A percentile compares a stretch with the other conserved stretches of the same genome.
phyloP scores from a whole-genome alignment of 1,140 invertebrate species.

The Helicoverpa zea region DNA sequence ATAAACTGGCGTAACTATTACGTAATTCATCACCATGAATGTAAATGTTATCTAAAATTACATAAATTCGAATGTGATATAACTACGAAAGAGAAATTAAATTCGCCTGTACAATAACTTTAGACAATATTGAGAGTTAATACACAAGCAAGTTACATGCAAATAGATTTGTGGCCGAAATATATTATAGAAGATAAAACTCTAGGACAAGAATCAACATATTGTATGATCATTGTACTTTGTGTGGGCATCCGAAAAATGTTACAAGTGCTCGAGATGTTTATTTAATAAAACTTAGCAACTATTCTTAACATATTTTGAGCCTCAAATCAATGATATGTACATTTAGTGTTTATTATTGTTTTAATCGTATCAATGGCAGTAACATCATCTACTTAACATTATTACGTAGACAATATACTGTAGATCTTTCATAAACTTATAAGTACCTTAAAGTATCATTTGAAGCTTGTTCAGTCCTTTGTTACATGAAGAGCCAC shows the following conservation, averaged over 20 bases:
- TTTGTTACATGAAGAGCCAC: slow-evolving; percentile 46
- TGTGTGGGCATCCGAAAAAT: slow-evolving; percentile 79
- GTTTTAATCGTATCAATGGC: slow-evolving; percentile 44
- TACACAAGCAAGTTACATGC: slow-evolving; percentile 63
- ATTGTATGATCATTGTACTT: slow-evolving; percentile 80
- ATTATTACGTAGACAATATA: slow-evolving; percentile 39
- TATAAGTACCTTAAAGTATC: slow-evolving; percentile 48
- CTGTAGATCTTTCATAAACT: slow-evolving; percentile 37
- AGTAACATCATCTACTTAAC: slow-evolving; percentile 45
- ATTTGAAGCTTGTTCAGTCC: slow-evolving; percentile 53
- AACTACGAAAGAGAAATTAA: slow-evolving; percentile 61
- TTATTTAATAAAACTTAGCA: slow-evolving; percentile 59
- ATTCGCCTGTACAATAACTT: slow-evolving; percentile 64
- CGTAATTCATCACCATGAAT: slow-evolving; percentile 54
- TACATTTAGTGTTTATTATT: slow-evolving; percentile 53
- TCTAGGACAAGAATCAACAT: slow-evolving; percentile 71
- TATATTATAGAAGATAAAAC: slow-evolving; percentile 59
- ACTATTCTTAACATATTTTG: slow-evolving; percentile 65
- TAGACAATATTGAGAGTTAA: slow-evolving; percentile 59
- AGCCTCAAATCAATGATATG: slow-evolving; percentile 73
- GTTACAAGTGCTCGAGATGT: slow-evolving; percentile 67
- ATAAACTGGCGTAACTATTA: slow-evolving; percentile 55
- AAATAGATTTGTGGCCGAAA: slow-evolving; percentile 52
- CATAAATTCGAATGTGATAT: slow-evolving; percentile 81
- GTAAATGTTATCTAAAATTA: slow-evolving; percentile 81